A percentile compares a stretch with the other conserved stretches of the same genome.
Evolutionary conservation across 1,140 invertebrate genomes (phyloP).

Genomic region (Aphelenchoides avenae): DNA sequence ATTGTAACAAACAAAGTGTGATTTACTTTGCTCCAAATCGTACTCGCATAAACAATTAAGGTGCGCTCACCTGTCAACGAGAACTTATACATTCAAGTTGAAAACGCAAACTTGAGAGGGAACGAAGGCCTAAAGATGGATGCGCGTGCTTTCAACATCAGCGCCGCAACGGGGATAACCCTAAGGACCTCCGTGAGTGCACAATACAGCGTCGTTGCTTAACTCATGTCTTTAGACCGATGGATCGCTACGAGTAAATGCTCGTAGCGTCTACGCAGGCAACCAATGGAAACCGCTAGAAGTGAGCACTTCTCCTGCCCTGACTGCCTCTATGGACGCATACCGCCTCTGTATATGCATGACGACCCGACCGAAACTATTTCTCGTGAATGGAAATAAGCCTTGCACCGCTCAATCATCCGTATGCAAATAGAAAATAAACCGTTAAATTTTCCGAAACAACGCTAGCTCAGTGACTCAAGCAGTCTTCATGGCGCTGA

Average conservation of each 20-base stretch:
- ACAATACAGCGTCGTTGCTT: not conserved
- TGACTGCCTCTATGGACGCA: conserved; percentile 52
- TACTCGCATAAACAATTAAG: too few species aligned
- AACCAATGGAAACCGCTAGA: conserved; percentile 29
- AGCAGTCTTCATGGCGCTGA: too few species aligned
- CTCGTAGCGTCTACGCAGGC: conserved; percentile 31
- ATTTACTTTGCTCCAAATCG: too few species aligned
- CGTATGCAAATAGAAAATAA: conserved; percentile 32
- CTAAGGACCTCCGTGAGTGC: conserved; percentile 42
- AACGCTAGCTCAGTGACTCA: too few species aligned
- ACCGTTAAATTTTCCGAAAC: not conserved
- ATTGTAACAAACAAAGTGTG: conserved; percentile 51
- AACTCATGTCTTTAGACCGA: conserved; percentile 32
- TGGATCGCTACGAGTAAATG: conserved; percentile 37
- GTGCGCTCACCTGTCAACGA: conserved; percentile 44
- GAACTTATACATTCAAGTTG: conserved; percentile 32
- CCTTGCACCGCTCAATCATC: conserved; percentile 33
- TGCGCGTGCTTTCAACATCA: conserved; percentile 36
- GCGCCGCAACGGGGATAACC: conserved; percentile 30
- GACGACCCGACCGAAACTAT: conserved; percentile 41
- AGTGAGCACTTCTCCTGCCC: conserved; percentile 44
- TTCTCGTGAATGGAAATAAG: conserved; percentile 46
- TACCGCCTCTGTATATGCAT: conserved; percentile 45
- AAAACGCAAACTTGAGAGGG: conserved; percentile 43
- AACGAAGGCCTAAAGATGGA: conserved; percentile 47